Conservation (phyloP, 1,140 invertebrate species). For the Macrobrachium rosenbergii region DNA sequence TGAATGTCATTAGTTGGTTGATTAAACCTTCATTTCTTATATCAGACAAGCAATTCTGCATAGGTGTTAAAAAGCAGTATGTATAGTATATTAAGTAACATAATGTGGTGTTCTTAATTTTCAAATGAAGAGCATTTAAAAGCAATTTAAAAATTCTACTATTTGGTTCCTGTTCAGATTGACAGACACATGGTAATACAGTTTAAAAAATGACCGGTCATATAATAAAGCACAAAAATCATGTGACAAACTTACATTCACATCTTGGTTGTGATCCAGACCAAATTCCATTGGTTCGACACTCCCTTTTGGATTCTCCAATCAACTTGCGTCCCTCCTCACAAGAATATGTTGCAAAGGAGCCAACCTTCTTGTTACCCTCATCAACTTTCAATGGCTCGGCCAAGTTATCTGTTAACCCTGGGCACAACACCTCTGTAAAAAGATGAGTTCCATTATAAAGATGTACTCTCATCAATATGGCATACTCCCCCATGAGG, state of each 20-base stretch:
- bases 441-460: not conserved
- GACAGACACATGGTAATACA: too few relatives aligned
- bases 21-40: not conserved
- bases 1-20: too few relatives aligned
- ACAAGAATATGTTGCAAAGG: slow-evolving; percentile 86
- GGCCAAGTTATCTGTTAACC: not conserved
- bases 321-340: slow-evolving; percentile 83
- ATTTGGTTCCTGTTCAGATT: too few relatives aligned
- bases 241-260: slow-evolving; percentile 79
- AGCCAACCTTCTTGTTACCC: slow-evolving; percentile 80
- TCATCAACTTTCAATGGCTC: slow-evolving; percentile 73
- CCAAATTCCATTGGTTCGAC: slow-evolving; percentile 85
- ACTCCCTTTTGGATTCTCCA: slow-evolving; percentile 79
- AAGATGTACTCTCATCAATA: too few relatives aligned
- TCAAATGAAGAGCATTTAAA: too few relatives aligned
- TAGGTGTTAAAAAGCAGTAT: too few relatives aligned
- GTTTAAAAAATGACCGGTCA: too few relatives aligned
- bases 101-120: too few relatives aligned
- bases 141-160: too few relatives aligned
- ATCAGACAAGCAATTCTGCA: too few relatives aligned
- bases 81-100: too few relatives aligned
- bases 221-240: not conserved
- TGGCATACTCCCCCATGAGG: too few relatives aligned
- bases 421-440: slow-evolving; percentile 34
- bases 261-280: slow-evolving; percentile 83